Evolutionary conservation across 2,113 vertebrate genomes (phyloP).

Genomic region (Dermatemys mawii): DNA sequence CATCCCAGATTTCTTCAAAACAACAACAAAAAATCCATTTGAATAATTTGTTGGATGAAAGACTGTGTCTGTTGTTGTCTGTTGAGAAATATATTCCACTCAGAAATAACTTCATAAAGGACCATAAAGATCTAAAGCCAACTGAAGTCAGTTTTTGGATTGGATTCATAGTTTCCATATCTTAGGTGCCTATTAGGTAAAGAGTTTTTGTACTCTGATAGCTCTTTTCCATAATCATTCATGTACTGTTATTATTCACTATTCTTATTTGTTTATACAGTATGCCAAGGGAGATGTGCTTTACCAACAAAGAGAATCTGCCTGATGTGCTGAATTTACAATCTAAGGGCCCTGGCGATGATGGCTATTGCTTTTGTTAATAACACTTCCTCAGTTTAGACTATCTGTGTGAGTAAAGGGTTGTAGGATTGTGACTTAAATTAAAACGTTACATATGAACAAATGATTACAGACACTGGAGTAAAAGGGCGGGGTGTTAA

Average conservation of each 20-base stretch:
- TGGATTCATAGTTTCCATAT: conserved; percentile 52
- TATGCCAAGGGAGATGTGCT: not conserved
- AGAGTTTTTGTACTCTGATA: not conserved
- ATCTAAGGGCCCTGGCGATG: not conserved
- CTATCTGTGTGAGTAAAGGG: not conserved
- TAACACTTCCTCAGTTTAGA: not conserved
- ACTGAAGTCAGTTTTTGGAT: conserved; percentile 34
- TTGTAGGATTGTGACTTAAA: not conserved
- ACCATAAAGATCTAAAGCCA: conserved; percentile 15
- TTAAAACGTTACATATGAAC: not conserved
- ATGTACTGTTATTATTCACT: not conserved
- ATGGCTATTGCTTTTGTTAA: not conserved
- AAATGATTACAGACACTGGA: not conserved
- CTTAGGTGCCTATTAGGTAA: not conserved
- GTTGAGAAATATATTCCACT: conserved; percentile 36
- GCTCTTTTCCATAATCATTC: not conserved
- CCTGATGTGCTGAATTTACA: not conserved
- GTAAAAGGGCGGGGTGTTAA: not conserved
- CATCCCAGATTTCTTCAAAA: conserved; percentile 49
- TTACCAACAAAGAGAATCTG: not conserved
- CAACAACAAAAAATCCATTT: not conserved
- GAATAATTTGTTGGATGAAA: conserved; percentile 59
- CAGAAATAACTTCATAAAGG: conserved; percentile 22
- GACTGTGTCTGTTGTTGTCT: conserved; percentile 5
- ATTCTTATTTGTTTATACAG: not conserved